phyloP scores from a whole-genome alignment of 2,888 invertebrate genomes.

The Lasius platythorax region DNA sequence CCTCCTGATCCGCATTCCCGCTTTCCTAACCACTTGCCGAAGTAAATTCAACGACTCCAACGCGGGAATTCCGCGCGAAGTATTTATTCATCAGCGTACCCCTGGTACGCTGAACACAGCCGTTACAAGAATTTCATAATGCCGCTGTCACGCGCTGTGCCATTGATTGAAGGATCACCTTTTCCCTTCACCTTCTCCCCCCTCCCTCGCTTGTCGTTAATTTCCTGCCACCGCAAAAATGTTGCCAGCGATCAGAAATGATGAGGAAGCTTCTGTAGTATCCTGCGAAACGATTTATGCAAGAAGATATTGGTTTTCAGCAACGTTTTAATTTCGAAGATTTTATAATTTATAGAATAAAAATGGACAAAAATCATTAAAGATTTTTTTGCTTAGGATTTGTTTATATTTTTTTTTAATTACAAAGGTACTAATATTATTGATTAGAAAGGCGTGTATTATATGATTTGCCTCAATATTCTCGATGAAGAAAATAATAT shows the following conservation, averaged over 20 bases:
- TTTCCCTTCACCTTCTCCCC: background rate
- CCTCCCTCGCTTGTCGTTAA: constrained; percentile 17
- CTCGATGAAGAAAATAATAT: background rate
- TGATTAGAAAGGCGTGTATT: background rate
- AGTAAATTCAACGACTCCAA: constrained; percentile 64
- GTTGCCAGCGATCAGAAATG: constrained; percentile 41
- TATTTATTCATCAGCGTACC: constrained; percentile 75
- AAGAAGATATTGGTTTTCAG: background rate
- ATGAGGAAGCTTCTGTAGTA: background rate
- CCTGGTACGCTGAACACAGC: constrained; percentile 69
- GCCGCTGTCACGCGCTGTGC: constrained; percentile 69
- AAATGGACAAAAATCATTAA: background rate
- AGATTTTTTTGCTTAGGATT: background rate
- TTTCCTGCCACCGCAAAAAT: constrained; percentile 58
- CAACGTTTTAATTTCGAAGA: background rate
- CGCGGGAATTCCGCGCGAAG: constrained; percentile 73
- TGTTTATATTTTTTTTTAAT: background rate
- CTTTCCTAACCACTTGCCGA: constrained; percentile 53
- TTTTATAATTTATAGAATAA: background rate
- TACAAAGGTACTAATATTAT: too few species aligned
- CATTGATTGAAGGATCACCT: constrained; percentile 68
- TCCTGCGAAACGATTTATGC: background rate
- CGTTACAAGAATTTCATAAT: constrained; percentile 76
- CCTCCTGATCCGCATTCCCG: constrained; percentile 34
- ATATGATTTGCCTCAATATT: background rate